Percentiles rank a stretch among this genome's conserved stretches.
phyloP scores from a whole-genome alignment of 2,113 vertebrate species.

The Vulpes lagopus region DNA sequence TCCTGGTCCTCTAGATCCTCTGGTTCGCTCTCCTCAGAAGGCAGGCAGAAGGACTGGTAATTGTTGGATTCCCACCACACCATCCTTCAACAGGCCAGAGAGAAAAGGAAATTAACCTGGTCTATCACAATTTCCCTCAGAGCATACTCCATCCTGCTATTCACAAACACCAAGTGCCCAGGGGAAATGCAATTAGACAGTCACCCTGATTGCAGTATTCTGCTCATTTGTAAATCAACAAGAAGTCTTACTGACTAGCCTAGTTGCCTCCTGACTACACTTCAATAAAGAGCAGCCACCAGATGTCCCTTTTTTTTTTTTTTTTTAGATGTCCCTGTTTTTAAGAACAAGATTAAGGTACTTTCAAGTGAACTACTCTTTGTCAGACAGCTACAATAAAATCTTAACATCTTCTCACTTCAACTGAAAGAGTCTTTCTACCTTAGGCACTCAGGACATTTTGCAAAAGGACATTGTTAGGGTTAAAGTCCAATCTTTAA shows the following conservation, averaged over 20 bases:
- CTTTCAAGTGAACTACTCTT: background rate
- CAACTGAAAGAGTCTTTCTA: constrained; percentile 7
- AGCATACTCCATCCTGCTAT: background rate
- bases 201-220: background rate
- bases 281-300: constrained; percentile 12
- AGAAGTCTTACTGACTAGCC: constrained; percentile 14
- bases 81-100: constrained; percentile 86
- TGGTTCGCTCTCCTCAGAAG: constrained; percentile 89
- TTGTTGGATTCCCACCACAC: constrained; percentile 93
- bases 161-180: background rate
- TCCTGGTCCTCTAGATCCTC: constrained; percentile 83
- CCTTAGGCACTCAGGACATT: background rate
- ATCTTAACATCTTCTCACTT: constrained; percentile 21
- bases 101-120: constrained; percentile 51
- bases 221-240: constrained; percentile 23
- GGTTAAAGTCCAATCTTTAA: constrained; percentile 21
- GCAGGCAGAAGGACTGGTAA: constrained; percentile 92
- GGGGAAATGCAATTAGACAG: background rate
- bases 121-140: background rate
- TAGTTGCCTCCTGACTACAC: background rate
- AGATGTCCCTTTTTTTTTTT: background rate
- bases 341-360: constrained; percentile 28
- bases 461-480: background rate
- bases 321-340: background rate
- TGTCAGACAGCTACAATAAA: background rate